Evolutionary conservation across 1,140 invertebrate species (phyloP).

Genomic region (Aphaenogaster floridana): DNA sequence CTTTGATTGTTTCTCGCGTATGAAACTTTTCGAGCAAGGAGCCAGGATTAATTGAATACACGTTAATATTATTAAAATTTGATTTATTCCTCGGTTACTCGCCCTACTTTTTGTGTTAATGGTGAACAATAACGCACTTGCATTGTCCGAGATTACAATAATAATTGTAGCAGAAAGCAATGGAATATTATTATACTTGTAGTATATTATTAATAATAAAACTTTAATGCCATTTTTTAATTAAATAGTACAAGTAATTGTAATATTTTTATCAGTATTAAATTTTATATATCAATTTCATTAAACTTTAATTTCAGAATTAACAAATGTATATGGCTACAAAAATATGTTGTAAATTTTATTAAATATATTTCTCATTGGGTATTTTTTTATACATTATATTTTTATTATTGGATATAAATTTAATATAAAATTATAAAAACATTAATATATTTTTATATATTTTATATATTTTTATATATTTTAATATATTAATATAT

Average conservation of each 20-base stretch:
- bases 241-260: not conserved
- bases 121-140: conserved; percentile 22
- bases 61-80: conserved; percentile 56
- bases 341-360: not conserved
- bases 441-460: conserved; percentile 19
- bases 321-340: not conserved
- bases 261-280: not conserved
- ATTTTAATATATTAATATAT: too few species aligned
- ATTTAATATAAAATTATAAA: conserved; percentile 33
- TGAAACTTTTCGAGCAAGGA: conserved; percentile 43
- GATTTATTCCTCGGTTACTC: conserved; percentile 33
- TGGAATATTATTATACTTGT: not conserved
- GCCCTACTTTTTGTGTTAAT: conserved; percentile 8
- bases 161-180: conserved; percentile 29
- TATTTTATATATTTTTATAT: too few species aligned
- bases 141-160: conserved; percentile 9
- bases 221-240: not conserved
- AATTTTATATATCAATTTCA: not conserved
- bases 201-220: not conserved
- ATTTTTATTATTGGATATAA: conserved; percentile 5
- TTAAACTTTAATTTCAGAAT: not conserved
- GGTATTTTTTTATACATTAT: not conserved
- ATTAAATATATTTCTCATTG: conserved; percentile 30
- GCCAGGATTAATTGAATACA: conserved; percentile 50
- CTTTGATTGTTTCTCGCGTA: conserved; percentile 27